Base-by-base conservation (phyloP, 2,888 invertebrate species). In the Eledona agricola region DNA sequence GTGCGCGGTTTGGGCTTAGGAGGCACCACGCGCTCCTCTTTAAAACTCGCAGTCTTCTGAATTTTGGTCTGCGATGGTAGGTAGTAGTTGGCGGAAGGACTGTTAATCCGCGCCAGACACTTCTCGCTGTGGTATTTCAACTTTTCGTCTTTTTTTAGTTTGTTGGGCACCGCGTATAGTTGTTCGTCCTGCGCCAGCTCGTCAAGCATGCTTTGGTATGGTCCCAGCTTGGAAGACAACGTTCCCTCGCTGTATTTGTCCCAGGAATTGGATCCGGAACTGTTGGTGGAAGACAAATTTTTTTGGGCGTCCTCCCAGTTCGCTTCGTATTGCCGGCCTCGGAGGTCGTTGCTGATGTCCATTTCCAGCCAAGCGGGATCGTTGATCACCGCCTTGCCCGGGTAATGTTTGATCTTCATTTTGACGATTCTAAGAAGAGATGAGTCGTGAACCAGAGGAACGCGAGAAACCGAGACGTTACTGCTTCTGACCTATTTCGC, bases 391-490 rank as follows among this genome's bases (percentile, higher is more conserved):
- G 87, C 91, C 77, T 89, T 88, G 60, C 91, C 91, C 26, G 91
- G 91, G 75, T 91, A 89, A 67, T 88, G 87, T 74, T 89, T 87
- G 60, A 91, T 88, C 81, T 89, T 90, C 91, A 92, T 91, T 55
- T 26, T 9, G 9, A n/a, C 9, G 17, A 20, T 15, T 2, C 6
- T 32, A 12, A 17, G 28, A 40, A 37, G 20, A 45, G 7, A 11
- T 16, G 9, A 15, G 29, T n/a, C n/a, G 15, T 34, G 22, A 42
- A 20, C 29, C 19, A 28, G 19, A 10, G 31, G 13, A 34, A 32
- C 15, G 9, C 17, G 22, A 7, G 31, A 16, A 16, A 31, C 25
- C 23, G n/a, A 20, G 19, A 25, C 15, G 37, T 26, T 47, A 16
- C 47, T 37, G 19, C 29, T n/a, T n/a, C n/a, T 45, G 23, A 10